phyloP scores from a whole-genome alignment of 2,797 vertebrate genomes.

The Eulemur coronatus region DNA sequence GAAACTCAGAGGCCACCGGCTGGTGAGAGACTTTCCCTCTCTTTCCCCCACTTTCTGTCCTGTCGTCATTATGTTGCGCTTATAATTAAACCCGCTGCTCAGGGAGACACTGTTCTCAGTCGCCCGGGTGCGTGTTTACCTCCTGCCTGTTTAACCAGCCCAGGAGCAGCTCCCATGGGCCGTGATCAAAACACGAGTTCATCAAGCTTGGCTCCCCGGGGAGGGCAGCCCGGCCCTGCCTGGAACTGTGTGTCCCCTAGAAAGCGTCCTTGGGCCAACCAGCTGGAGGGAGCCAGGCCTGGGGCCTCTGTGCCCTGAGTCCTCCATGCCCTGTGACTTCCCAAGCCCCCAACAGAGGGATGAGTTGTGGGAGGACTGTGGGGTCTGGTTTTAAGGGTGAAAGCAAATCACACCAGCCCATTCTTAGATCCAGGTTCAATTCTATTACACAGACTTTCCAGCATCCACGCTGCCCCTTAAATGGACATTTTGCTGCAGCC shows the following conservation, averaged over 20 bases:
- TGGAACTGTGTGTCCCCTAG: not conserved
- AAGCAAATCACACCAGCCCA: not conserved
- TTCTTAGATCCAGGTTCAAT: not conserved
- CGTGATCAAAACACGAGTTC: constrained; percentile 64
- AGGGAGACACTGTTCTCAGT: not conserved
- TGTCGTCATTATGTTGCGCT: not conserved
- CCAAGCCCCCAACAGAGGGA: not conserved
- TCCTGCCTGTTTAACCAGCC: constrained; percentile 42
- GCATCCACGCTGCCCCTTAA: not conserved
- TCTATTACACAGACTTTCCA: too few species aligned
- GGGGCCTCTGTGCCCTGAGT: not conserved
- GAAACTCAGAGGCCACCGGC: not conserved
- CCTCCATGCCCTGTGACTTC: not conserved
- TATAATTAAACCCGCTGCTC: not conserved
- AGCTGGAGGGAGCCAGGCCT: not conserved
- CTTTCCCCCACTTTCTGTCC: not conserved
- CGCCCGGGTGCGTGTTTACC: constrained; percentile 49
- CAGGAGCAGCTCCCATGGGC: constrained; percentile 12
- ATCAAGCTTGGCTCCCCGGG: not conserved
- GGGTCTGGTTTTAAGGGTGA: not conserved
- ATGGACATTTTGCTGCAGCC: not conserved
- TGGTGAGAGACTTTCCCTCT: not conserved
- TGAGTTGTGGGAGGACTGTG: not conserved
- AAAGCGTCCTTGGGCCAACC: not conserved
- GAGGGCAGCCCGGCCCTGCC: not conserved